Evolutionary conservation across 2,888 invertebrate genomes (phyloP), one percentile per base, ranked within the genome.

Genomic region (Caradrina clavipalpis): DNA sequence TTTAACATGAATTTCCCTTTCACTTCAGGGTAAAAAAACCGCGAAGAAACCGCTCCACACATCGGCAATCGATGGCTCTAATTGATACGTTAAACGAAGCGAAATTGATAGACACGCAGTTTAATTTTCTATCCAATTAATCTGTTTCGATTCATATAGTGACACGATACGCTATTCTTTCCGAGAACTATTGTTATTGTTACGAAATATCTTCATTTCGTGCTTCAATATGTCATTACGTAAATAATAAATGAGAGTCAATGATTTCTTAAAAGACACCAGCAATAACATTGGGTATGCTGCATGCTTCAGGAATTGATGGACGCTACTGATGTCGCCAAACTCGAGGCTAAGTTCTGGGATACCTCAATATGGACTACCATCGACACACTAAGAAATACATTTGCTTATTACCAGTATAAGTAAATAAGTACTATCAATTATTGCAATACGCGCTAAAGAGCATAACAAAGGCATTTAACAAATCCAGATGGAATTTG

Each of bases 51-150:
- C 56, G 66, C 67, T 64, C 62, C 76, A 77, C 80, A 79, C 78
- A 71, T 82, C 68, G 71, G 74, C 81, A 80, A 83, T 84, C 80
- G 77, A 85, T 86, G 75, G 76, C 66, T 64, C 67, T 89, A 88
- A 90, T 89, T 87, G 87, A 84, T 86, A 76, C 73, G 75, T 59
- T 70, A 53, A 84, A 80, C 85, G 86, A 78, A 86, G 83, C 82
- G 86, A 86, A 87, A 85, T 85, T 83, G 59, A 79, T 74, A 63
- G 86, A 88, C 90, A 90, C 90, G 91, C 91, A 87, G 71, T 68
- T 83, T 75, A 54, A 85, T 86, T 87, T 84, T 85, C 84, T 77
- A 84, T 70, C 81, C 83, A 82, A 83, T 86, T 84, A 88, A 81
- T 80, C 58, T 65, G 68, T 76, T 78, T 78, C 69, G 70, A 78